A percentile compares a stretch with the other conserved stretches of the same genome.
These are phyloP conservation scores for Danio kyathit DNA, from an alignment of 2,797 vertebrate species.

Conservation along the genomic window DNA sequence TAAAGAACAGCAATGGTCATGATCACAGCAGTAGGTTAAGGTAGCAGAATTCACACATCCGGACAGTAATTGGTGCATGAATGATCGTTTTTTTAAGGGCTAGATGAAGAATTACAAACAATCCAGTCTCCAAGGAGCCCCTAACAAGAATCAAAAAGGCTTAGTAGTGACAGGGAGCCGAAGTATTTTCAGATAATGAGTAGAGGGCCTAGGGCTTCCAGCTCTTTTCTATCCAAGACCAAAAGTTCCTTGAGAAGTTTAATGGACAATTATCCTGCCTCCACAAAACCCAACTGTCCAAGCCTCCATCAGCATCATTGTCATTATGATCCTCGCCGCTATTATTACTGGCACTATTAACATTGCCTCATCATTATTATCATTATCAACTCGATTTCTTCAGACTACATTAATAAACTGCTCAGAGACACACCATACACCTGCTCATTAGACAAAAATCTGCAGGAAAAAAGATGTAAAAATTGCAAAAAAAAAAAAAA, in stretches of 20 bases:
- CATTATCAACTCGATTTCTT: conserved; percentile 18
- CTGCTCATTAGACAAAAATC: conserved; percentile 32
- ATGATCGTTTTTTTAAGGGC: conserved; percentile 43
- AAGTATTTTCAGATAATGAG: conserved; percentile 52
- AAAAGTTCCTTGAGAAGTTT: conserved; percentile 32
- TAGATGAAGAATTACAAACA: conserved; percentile 23
- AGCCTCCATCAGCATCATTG: conserved; percentile 14
- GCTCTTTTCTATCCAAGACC: not conserved
- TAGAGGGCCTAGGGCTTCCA: not conserved
- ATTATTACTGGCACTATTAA: conserved; percentile 22
- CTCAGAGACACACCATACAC: conserved; percentile 2
- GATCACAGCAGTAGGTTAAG: conserved; percentile 35
- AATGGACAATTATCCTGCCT: conserved; percentile 37
- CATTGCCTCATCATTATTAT: not conserved
- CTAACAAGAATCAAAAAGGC: conserved; percentile 34
- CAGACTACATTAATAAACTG: conserved; percentile 22
- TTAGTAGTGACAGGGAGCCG: conserved; percentile 26
- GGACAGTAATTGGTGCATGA: conserved; percentile 37
- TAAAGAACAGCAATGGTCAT: not conserved
- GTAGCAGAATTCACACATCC: conserved; percentile 16
- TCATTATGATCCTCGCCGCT: not conserved
- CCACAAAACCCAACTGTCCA: conserved; percentile 12
- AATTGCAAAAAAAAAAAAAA: conserved; percentile 26
- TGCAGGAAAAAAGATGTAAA: not conserved
- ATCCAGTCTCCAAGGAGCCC: conserved; percentile 41